A percentile compares a stretch with the other conserved stretches of the same genome.
phyloP scores from a whole-genome alignment of 2,797 vertebrate species.

The Zenarchopterus dispar region DNA sequence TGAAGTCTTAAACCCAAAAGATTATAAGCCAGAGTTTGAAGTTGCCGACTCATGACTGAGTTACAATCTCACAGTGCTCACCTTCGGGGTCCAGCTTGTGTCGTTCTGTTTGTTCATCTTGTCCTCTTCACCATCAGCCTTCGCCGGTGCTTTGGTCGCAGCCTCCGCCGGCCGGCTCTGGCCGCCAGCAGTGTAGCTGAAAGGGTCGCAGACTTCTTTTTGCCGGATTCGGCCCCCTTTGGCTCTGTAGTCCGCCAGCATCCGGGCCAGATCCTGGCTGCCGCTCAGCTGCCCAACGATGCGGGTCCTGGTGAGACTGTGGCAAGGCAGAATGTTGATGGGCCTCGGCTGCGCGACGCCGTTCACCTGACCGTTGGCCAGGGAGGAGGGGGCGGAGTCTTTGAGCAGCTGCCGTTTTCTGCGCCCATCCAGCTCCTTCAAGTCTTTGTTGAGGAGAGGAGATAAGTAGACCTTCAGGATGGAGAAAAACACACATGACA shows the following conservation, averaged over 20 bases:
- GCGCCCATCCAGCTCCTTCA: constrained; percentile 90
- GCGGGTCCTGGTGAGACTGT: constrained; percentile 88
- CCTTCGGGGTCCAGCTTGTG: constrained; percentile 89
- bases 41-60: too few relatives aligned
- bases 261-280: constrained; percentile 88
- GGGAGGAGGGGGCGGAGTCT: constrained; percentile 83
- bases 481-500: neutral
- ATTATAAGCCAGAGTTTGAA: too few relatives aligned
- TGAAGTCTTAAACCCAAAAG: too few relatives aligned
- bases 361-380: constrained; percentile 74
- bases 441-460: constrained; percentile 93
- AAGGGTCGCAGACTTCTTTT: constrained; percentile 83
- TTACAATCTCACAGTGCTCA: constrained; percentile 45
- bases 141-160: constrained; percentile 76
- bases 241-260: constrained; percentile 95
- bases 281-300: constrained; percentile 88
- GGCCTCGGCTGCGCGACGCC: constrained; percentile 76
- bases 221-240: constrained; percentile 92
- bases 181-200: constrained; percentile 63
- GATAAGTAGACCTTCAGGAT: constrained; percentile 88
- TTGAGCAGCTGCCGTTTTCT: constrained; percentile 92
- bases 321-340: constrained; percentile 87
- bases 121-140: constrained; percentile 88
- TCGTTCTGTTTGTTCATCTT: constrained; percentile 83
- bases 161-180: constrained; percentile 60